Base-by-base conservation (phyloP, 2,888 invertebrate species). In the Rosalia funebris region DNA sequence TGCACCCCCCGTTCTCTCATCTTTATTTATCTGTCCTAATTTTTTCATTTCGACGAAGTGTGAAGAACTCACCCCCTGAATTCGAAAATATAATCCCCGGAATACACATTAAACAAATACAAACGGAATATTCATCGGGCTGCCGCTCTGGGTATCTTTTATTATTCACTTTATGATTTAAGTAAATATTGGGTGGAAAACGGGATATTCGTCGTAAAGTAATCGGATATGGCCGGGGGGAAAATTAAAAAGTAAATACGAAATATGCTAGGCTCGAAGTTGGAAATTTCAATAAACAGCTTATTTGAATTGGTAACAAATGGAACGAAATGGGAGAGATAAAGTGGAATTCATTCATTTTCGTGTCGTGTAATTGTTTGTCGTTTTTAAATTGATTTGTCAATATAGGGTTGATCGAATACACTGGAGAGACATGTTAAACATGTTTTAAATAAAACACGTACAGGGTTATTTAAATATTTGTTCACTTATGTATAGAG, bases 121-220 rank as follows among this genome's bases (percentile, higher is more conserved):
- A 34, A n/a, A 34, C 34, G 34, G 34, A 34, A 34, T 34, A 34
- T 34, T 34, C 34, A 34, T 34, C 34, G 11, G 10, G 34, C 34
- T n/a, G 5, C 11, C 5, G 5, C 11, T n/a, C 2, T 34, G 7
- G 10, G 34, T 34, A n/a, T 34, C 10, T 34, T n/a, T 34, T 34
- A 34, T 34, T 34, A 34, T 34, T 34, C 34, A 34, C 34, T 34
- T 34, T 34, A 34, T 34, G 10, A 34, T 34, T 34, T 34, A 11
- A 34, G 34, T 34, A 34, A 34, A 34, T 11, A 34, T 34, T n/a
- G 34, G 5, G 2, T n/a, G 34, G 34, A n/a, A 5, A 25, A 25
- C 25, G 4, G 5, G 5, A 34, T 10, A 34, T 34, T 5, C 5
- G 11, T 10, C 10, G 34, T 5, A 25, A 7, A 5, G 25, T 3